Evolutionary conservation across 2,797 vertebrate genomes (phyloP), one percentile per base, ranked within the genome.

Genomic region (Hylomyscus alleni): DNA sequence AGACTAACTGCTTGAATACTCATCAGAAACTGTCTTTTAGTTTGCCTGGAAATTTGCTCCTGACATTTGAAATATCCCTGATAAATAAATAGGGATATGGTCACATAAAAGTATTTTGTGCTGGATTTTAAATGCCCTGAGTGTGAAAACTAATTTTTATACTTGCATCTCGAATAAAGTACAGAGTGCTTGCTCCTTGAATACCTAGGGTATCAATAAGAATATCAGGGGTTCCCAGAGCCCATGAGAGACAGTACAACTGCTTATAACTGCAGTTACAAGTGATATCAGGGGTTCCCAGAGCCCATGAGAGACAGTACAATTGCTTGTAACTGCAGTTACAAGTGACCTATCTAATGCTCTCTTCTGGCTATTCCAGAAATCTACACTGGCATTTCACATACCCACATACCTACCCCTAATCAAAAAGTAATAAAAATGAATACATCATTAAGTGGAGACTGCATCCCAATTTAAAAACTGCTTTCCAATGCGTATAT

Each of bases 31-130:
- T 96, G 92, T 94, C 95, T 95, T 96, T 89, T 67, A 92, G 89
- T 97, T 97, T 97, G 73, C 89, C 94, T 80, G 89, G 69, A 97
- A 97, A 93, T 97, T 93, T 95, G 95, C 65, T 81, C 84, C 93
- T 97, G 95, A 97, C 95, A 95, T 96, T 95, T 95, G 89, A 96
- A 97, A 94, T 94, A 76, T 91, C 96, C n/a, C 62, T 91, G 90
- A 97, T 50, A 97, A 94, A 82, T 81, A 69, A 89, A 95, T 96
- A 94, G 73, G 75, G 44, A 85, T 19, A 34, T 81, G 85, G 73
- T n/a, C 82, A 90, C 87, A 90, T 94, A 81, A 92, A 97, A 85
- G 50, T 52, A 29, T 83, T 88, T n/a, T 84, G 40, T 93, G 34
- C 52, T 60, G 52, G 89, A 85, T 83, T 72, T 93, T 85, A 92